Percentiles rank a stretch among this genome's conserved stretches.
Evolutionary conservation across 2,888 invertebrate species (phyloP).

Genomic region (Chromoteleia sp.): DNA sequence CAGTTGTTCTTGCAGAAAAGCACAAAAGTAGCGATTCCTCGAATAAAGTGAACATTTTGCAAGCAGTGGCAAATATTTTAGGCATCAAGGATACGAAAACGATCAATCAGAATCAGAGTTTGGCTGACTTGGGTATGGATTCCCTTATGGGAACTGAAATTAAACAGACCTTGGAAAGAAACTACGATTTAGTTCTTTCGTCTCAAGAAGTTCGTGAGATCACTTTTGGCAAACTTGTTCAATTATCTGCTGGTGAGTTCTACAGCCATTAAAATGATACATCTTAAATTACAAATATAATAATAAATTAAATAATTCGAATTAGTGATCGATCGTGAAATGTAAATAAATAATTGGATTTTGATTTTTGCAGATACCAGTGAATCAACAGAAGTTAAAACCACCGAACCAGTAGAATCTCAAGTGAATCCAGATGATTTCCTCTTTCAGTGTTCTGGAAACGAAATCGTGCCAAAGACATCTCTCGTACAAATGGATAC

Average conservation of each 20-base stretch:
- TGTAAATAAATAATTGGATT: too few relatives aligned
- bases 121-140: slow-evolving; percentile 99
- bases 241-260: slow-evolving; percentile 84
- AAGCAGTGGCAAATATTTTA: slow-evolving; percentile 94
- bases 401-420: slow-evolving; percentile 76
- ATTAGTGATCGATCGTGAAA: too few relatives aligned
- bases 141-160: slow-evolving; percentile 99
- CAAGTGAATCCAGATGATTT: slow-evolving; percentile 69
- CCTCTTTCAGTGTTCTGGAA: slow-evolving; percentile 85
- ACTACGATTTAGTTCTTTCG: slow-evolving; percentile 95
- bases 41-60: slow-evolving; percentile 88
- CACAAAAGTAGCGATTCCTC: slow-evolving; percentile 87
- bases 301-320: too few relatives aligned
- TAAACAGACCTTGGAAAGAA: slow-evolving; percentile 96
- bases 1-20: slow-evolving; percentile 95
- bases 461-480: slow-evolving; percentile 91
- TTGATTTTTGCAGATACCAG: too few relatives aligned
- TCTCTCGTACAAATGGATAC: slow-evolving; percentile 89
- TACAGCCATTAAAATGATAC: not conserved
- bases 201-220: slow-evolving; percentile 95
- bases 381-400: slow-evolving; percentile 73
- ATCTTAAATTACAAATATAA: too few relatives aligned
- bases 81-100: slow-evolving; percentile 94
- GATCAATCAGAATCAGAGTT: slow-evolving; percentile 90
- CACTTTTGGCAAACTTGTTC: slow-evolving; percentile 91